Evolutionary conservation across 2,113 vertebrate genomes (phyloP).

Genomic region (Grammomys dolichurus): DNA sequence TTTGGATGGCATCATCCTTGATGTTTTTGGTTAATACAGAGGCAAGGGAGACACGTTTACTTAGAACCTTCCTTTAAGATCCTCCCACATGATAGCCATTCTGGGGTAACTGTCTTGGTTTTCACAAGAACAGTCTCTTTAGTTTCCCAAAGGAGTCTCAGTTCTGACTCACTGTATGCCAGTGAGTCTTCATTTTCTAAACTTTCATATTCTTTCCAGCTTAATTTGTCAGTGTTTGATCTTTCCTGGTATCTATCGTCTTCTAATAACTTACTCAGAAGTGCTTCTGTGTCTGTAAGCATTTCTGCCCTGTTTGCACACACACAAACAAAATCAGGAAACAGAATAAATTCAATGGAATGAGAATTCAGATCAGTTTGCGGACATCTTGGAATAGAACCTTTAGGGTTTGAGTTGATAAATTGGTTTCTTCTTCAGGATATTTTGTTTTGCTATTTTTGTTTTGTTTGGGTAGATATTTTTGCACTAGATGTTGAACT

Average conservation of each 20-base stretch:
- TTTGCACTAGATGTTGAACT: background rate
- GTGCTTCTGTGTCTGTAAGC: background rate
- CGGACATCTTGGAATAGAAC: background rate
- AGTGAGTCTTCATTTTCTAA: conserved; percentile 69
- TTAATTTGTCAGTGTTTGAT: conserved; percentile 72
- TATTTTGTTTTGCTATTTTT: background rate
- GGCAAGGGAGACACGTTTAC: background rate
- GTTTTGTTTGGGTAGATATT: background rate
- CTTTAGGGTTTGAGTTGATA: background rate
- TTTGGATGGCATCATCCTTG: conserved; percentile 42
- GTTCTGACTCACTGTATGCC: conserved; percentile 62
- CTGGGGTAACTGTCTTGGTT: conserved; percentile 20
- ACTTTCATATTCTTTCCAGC: conserved; percentile 73
- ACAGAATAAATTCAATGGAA: background rate
- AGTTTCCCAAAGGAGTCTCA: conserved; percentile 61
- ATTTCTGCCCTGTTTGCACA: background rate
- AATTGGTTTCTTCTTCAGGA: conserved; percentile 6
- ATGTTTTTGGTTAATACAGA: conserved; percentile 36
- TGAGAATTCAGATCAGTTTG: background rate
- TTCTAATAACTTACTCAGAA: conserved; percentile 52
- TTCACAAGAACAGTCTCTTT: conserved; percentile 65
- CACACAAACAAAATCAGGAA: background rate
- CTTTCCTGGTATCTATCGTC: conserved; percentile 78
- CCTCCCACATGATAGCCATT: background rate
- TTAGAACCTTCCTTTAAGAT: conserved; percentile 31